A percentile compares a stretch with the other conserved stretches of the same genome.
Conservation (phyloP, 2,113 vertebrate species). For the Sarotherodon lohbergeri region DNA sequence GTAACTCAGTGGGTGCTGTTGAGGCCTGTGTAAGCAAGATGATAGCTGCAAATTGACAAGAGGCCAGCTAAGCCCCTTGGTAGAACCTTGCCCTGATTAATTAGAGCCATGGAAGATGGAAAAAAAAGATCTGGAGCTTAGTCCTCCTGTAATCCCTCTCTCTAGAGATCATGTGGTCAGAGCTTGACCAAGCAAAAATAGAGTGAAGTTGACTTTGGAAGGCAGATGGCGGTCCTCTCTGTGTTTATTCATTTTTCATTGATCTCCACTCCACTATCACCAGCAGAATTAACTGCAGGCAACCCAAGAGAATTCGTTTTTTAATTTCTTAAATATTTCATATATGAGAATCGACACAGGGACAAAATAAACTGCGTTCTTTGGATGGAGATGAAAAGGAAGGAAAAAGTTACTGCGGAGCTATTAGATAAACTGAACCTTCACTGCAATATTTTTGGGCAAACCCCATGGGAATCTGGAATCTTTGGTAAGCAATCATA, state of each 20-base stretch:
- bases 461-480: conserved; percentile 1
- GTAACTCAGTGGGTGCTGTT: conserved; percentile 1
- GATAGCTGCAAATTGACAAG: conserved; percentile 63
- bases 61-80: conserved; percentile 49
- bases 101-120: conserved; percentile 57
- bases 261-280: neutral
- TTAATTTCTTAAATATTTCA: neutral
- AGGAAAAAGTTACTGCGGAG: neutral
- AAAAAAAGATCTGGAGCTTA: conserved; percentile 45
- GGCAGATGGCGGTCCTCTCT: neutral
- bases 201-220: conserved; percentile 13
- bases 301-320: neutral
- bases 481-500: conserved; percentile 30
- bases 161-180: conserved; percentile 34
- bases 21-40: conserved; percentile 26
- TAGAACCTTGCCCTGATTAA: conserved; percentile 58
- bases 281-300: neutral
- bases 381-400: neutral
- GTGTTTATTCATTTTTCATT: neutral
- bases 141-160: conserved; percentile 44
- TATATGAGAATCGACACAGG: neutral
- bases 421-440: conserved; percentile 14
- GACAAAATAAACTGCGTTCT: neutral
- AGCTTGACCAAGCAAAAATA: conserved; percentile 38
- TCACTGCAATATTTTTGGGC: conserved; percentile 6